These are phyloP conservation scores for Thamnophis sirtalis DNA, from an alignment of 2,113 vertebrate genomes.

Conservation along the genomic window DNA sequence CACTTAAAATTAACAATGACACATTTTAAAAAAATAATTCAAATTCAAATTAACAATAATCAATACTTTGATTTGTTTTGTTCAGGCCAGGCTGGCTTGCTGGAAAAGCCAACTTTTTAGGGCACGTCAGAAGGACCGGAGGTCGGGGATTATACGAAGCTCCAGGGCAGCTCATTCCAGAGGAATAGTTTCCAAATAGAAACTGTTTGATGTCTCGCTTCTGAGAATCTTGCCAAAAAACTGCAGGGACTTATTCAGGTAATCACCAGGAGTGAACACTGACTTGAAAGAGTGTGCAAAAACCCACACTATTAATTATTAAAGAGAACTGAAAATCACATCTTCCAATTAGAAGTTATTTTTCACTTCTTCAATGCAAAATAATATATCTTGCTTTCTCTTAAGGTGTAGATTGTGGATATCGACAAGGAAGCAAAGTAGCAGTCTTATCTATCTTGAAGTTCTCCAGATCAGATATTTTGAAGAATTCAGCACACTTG, in stretches of 20 bases:
- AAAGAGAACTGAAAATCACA: neutral
- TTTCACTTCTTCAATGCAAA: neutral
- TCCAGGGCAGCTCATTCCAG: no score
- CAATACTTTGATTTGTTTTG: no score
- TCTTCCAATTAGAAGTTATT: neutral
- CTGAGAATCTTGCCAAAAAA: neutral
- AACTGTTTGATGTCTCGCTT: neutral
- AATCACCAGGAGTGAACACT: neutral
- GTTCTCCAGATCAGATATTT: neutral
- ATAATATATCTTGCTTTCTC: neutral
- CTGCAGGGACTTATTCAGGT: neutral
- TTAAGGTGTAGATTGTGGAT: neutral
- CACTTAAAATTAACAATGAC: no score
- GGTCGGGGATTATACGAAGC: no score
- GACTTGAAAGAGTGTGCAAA: neutral
- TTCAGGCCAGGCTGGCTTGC: no score
- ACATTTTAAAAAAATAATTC: no score
- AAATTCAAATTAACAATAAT: no score
- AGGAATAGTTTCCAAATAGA: no score
- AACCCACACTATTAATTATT: neutral
- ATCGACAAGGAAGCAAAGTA: neutral
- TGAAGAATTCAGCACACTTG: neutral
- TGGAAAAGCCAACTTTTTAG: no score
- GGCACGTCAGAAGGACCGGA: no score
- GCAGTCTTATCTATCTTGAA: neutral